Evolutionary conservation across 1,140 invertebrate genomes (phyloP).

Genomic region (Lucilia sericata): DNA sequence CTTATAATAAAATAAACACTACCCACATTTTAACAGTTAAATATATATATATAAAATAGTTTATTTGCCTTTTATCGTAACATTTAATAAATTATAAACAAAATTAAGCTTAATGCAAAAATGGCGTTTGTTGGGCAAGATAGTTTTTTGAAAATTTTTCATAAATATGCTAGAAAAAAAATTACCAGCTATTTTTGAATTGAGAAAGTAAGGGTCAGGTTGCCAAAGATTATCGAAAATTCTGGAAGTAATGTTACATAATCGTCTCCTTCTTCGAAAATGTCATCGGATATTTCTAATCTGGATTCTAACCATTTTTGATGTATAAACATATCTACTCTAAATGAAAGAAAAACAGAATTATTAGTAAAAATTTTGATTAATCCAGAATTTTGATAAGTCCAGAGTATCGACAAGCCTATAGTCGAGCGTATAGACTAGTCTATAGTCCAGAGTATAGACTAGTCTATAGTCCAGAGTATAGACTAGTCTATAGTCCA

Average conservation of each 20-base stretch:
- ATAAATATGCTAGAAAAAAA: constrained; percentile 54
- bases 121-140: not conserved
- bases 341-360: constrained; percentile 62
- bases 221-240: constrained; percentile 88
- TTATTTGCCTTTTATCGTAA: too few relatives aligned
- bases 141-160: constrained; percentile 49
- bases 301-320: constrained; percentile 84
- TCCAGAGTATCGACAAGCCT: too few relatives aligned
- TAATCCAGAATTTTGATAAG: too few relatives aligned
- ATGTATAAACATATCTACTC: constrained; percentile 86
- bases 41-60: not conserved
- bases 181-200: constrained; percentile 84
- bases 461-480: too few relatives aligned
- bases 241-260: constrained; percentile 82
- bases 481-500: too few relatives aligned
- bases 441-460: too few relatives aligned
- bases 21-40: not conserved
- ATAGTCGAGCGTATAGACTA: too few relatives aligned
- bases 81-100: too few relatives aligned
- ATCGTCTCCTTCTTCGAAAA: constrained; percentile 82
- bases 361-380: too few relatives aligned
- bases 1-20: not conserved
- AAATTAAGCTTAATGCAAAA: too few relatives aligned
- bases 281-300: constrained; percentile 77
- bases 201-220: constrained; percentile 87